Percentiles rank a stretch among this genome's conserved stretches.
Conservation (phyloP, 2,113 vertebrate species). For the Gambusia affinis region DNA sequence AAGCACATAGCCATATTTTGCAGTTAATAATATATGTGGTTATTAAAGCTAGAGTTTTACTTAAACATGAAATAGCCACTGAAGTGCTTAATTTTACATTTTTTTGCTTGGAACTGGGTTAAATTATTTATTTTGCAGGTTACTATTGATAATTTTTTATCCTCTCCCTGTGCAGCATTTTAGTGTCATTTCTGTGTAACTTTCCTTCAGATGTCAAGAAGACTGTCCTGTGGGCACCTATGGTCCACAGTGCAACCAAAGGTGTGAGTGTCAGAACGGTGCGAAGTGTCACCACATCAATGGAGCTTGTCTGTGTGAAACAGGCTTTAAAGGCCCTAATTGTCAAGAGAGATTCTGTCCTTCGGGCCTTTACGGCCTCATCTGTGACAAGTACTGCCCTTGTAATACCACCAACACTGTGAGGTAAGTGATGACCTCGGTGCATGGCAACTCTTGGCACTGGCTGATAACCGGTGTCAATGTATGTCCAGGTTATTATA, state of each 20-base stretch:
- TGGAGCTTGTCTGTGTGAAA: slow-evolving; percentile 91
- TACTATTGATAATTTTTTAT: background rate
- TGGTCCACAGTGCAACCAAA: slow-evolving; percentile 89
- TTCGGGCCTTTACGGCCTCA: slow-evolving; percentile 88
- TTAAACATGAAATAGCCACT: background rate
- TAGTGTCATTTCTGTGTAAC: slow-evolving; percentile 4
- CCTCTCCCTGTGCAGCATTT: background rate
- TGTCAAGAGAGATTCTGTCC: slow-evolving; percentile 96
- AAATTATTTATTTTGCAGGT: background rate
- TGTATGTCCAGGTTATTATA: background rate
- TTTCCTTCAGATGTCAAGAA: slow-evolving; percentile 89
- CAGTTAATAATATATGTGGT: slow-evolving; percentile 13
- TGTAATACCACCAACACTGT: slow-evolving; percentile 89
- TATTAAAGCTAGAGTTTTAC: slow-evolving; percentile 3
- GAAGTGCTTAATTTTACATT: background rate
- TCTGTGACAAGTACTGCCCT: slow-evolving; percentile 92
- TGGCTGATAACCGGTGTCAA: too few relatives aligned
- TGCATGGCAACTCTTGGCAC: background rate
- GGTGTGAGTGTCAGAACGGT: slow-evolving; percentile 92
- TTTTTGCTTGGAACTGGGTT: background rate
- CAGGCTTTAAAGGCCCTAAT: slow-evolving; percentile 91
- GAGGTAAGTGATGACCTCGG: slow-evolving; percentile 81
- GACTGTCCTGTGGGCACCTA: slow-evolving; percentile 94
- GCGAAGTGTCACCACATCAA: slow-evolving; percentile 94
- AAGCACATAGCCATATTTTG: slow-evolving; percentile 39